Evolutionary conservation across 2,797 vertebrate genomes (phyloP), one percentile per base, ranked within the genome.

Genomic region (Mus spretus): DNA sequence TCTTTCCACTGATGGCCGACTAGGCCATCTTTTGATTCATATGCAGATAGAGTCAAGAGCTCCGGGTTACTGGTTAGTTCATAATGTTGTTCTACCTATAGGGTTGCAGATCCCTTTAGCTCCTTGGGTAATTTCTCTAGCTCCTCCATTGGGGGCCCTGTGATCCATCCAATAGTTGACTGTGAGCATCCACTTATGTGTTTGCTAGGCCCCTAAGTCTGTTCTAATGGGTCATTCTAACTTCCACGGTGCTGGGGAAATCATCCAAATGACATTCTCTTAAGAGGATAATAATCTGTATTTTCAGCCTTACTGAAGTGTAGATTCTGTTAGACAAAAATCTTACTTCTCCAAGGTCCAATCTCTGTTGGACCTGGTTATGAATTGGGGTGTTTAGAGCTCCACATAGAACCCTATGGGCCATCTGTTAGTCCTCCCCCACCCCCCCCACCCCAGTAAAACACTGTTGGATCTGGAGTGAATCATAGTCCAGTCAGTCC

Each of bases 281-380:
- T 53, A 61, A 83, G 59, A 50, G 24, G 19, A 50, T 79, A 26
- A 70, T n/a, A 53, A 37, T 89, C 82, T 91, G 40, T 91, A 83
- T 91, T 87, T 90, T 78, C 47, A 89, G 57, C 14, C 82, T 55
- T 94, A n/a, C 26, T 81, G 31, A 97, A 87, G 88, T 88, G 24
- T 93, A 93, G 31, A 81, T 94, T 82, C 53, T 92, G 22, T 44
- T 85, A 75, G 31, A 77, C 19, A 93, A 85, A 96, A 94, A 28
- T 94, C 57, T 75, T 89, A 31, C 80, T 93, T 95, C 37, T 67
- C 31, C 82, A 53, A 89, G 55, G 50, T 57, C 22, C 7, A 79
- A 59, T 14, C 50, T n/a, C 65, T 63, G 67, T 61, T 28, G n/a
- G 47, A 89, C 28, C 26, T 89, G 61, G 93, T 89, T 75, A 81